Evolutionary conservation across 2,797 vertebrate species (phyloP).

Genomic region (Ataeniobius toweri): DNA sequence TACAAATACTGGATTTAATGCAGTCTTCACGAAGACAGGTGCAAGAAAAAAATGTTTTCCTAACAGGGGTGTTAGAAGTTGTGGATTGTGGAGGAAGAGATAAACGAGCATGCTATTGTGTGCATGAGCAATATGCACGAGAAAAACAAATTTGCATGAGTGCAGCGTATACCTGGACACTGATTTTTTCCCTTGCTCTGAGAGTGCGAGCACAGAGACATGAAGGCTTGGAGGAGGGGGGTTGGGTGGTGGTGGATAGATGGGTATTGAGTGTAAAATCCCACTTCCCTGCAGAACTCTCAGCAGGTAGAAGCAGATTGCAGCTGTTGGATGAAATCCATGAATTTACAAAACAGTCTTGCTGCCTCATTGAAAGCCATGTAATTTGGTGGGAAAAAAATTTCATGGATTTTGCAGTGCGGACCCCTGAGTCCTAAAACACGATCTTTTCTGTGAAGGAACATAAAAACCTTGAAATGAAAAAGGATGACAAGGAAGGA

Average conservation of each 20-base stretch:
- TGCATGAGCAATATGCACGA: slow-evolving; percentile 7
- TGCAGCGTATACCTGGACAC: slow-evolving; percentile 34
- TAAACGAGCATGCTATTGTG: slow-evolving; percentile 16
- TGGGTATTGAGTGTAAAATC: slow-evolving; percentile 63
- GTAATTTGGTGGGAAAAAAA: slow-evolving; percentile 18
- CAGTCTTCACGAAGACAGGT: slow-evolving; percentile 6
- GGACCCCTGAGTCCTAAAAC: slow-evolving; percentile 19
- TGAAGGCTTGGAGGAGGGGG: slow-evolving; percentile 7
- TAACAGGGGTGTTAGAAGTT: slow-evolving; percentile 18
- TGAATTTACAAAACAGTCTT: slow-evolving; percentile 58
- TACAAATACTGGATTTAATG: slow-evolving; percentile 38
- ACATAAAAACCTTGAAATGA: slow-evolving; percentile 11
- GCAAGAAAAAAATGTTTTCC: slow-evolving; percentile 14
- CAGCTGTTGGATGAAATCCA: slow-evolving; percentile 59
- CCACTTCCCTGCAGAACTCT: slow-evolving; percentile 62
- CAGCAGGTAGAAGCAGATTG: slow-evolving; percentile 68
- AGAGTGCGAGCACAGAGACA: slow-evolving; percentile 32
- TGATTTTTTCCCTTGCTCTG: slow-evolving; percentile 22
- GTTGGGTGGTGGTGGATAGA: slow-evolving; percentile 35
- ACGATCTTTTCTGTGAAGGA: slow-evolving; percentile 27
- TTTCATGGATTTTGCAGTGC: slow-evolving; percentile 42
- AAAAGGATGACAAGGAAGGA: slow-evolving; percentile 5
- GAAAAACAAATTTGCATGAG: slow-evolving; percentile 23
- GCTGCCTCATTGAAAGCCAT: slow-evolving; percentile 40
- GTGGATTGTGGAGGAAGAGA: slow-evolving; percentile 11